Percentiles rank a stretch among this genome's conserved stretches.
These are phyloP conservation scores for Galleria mellonella DNA, from an alignment of 1,140 invertebrate species.

Conservation along the genomic window DNA sequence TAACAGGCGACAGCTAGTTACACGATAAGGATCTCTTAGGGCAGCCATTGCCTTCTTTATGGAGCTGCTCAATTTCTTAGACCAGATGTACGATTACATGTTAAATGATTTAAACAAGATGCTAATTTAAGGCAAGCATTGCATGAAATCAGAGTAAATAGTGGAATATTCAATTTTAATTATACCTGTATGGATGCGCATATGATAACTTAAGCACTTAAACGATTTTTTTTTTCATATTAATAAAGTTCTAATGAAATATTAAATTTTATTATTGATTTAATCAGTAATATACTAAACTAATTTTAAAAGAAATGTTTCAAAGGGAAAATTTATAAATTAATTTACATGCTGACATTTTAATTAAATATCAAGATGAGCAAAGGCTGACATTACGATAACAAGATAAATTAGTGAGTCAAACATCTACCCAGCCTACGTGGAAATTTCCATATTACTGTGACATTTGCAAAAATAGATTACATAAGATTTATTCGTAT, in stretches of 20 bases:
- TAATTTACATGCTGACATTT: no score
- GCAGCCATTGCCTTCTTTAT: constrained; percentile 51
- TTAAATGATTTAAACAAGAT: constrained; percentile 38
- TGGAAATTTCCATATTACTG: background rate
- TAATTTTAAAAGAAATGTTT: no score
- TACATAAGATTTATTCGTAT: no score
- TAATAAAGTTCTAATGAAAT: no score
- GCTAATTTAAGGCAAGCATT: background rate
- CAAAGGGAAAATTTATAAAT: no score
- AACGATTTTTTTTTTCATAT: background rate
- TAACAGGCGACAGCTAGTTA: constrained; percentile 51
- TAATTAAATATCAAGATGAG: constrained; percentile 8
- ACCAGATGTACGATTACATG: constrained; percentile 41
- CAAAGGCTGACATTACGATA: constrained; percentile 3
- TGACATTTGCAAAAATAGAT: no score
- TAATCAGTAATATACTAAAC: background rate
- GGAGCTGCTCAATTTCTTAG: constrained; percentile 45
- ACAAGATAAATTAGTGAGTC: background rate
- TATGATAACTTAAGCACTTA: no score
- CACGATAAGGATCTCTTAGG: constrained; percentile 47
- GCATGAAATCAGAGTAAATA: no score
- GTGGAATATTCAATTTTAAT: no score
- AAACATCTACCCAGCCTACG: no score
- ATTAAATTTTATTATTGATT: background rate
- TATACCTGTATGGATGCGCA: no score